Percentiles rank a stretch among this genome's conserved stretches.
phyloP scores from a whole-genome alignment of 2,113 vertebrate genomes.

The Hypomesus transpacificus region DNA sequence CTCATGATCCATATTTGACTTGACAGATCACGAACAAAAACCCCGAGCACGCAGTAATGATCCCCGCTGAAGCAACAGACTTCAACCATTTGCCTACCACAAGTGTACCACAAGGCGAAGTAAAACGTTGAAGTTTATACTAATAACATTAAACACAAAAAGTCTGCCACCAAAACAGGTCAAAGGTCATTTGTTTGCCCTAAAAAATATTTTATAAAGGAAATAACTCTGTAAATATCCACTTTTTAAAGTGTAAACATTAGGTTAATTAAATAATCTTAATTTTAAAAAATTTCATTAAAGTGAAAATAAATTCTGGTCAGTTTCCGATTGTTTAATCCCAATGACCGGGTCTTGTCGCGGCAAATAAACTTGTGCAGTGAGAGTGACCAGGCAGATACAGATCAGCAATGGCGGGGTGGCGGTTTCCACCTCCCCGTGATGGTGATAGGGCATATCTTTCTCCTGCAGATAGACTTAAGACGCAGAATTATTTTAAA shows the following conservation, averaged over 20 bases:
- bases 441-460: conserved; percentile 77
- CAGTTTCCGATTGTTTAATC: conserved; percentile 84
- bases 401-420: conserved; percentile 55
- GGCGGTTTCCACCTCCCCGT: conserved; percentile 36
- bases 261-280: background rate
- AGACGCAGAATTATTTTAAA: conserved; percentile 70
- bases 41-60: conserved; percentile 58
- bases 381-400: conserved; percentile 63
- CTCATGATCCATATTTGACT: conserved; percentile 71
- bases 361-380: conserved; percentile 72
- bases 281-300: conserved; percentile 44
- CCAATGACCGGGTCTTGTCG: conserved; percentile 69
- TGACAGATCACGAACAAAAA: conserved; percentile 71
- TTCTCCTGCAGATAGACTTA: conserved; percentile 69
- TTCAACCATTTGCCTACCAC: conserved; percentile 23
- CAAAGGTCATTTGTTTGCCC: background rate
- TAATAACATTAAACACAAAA: too few relatives aligned
- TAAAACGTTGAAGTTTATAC: too few relatives aligned
- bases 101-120: background rate
- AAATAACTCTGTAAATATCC: background rate
- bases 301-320: conserved; percentile 74
- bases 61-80: conserved; percentile 58
- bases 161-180: too few relatives aligned
- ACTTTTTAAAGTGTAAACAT: background rate
- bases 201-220: background rate